Evolutionary conservation across 2,888 invertebrate genomes (phyloP).

Genomic region (Leucoptera coffeella): DNA sequence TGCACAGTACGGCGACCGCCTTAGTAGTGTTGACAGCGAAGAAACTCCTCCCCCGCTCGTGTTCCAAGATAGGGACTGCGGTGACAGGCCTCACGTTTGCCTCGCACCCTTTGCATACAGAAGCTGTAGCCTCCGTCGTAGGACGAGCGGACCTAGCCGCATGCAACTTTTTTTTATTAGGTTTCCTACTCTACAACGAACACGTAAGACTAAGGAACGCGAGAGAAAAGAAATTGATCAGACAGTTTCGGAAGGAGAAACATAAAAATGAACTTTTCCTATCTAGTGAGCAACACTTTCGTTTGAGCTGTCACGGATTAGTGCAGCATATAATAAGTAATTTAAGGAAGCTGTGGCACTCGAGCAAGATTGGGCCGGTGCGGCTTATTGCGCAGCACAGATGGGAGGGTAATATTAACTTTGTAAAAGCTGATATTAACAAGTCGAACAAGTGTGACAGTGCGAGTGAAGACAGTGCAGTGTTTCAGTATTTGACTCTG

Average conservation of each 20-base stretch:
- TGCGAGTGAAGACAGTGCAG: conserved; percentile 38
- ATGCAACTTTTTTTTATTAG: conserved; percentile 82
- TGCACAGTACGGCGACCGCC: conserved; percentile 80
- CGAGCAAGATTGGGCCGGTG: conserved; percentile 30
- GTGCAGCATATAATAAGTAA: conserved; percentile 39
- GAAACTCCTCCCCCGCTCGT: conserved; percentile 58
- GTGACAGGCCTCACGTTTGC: conserved; percentile 86
- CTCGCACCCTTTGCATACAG: conserved; percentile 92
- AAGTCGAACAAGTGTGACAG: conserved; percentile 13
- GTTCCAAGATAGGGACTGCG: conserved; percentile 60
- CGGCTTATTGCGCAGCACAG: conserved; percentile 18
- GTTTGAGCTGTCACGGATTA: conserved; percentile 35
- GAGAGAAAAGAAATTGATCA: too few species aligned
- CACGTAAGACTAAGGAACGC: conserved; percentile 65
- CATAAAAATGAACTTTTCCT: conserved; percentile 17
- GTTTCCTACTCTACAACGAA: conserved; percentile 79
- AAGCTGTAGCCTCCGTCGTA: conserved; percentile 93
- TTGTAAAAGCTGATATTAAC: conserved; percentile 22
- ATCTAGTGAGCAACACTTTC: conserved; percentile 24
- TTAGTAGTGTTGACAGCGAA: conserved; percentile 75
- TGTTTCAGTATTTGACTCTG: conserved; percentile 52
- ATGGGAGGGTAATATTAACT: conserved; percentile 28
- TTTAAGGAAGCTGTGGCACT: conserved; percentile 30
- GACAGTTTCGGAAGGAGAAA: too few species aligned
- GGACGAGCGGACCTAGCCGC: conserved; percentile 93